Conservation (phyloP, 2,113 vertebrate species). For the Lophura nycthemera region DNA sequence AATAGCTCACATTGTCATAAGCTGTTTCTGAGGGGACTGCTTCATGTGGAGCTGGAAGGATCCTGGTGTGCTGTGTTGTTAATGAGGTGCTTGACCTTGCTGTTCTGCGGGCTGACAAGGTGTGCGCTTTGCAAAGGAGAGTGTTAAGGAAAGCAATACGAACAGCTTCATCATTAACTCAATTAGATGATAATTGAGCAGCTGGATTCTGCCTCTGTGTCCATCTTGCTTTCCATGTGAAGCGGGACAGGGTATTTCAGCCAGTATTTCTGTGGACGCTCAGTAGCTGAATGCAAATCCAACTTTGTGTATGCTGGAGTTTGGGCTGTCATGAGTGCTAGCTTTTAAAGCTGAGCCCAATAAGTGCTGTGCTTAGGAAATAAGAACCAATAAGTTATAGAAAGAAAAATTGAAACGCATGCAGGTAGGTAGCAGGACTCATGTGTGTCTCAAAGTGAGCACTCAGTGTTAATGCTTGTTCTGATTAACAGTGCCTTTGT, state of each 20-base stretch:
- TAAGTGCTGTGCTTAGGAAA: not conserved
- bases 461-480: accelerated
- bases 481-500: not conserved
- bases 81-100: not conserved
- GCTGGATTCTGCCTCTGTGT: not conserved
- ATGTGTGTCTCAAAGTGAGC: accelerated
- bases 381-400: not conserved
- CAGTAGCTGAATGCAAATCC: not conserved
- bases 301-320: accelerated
- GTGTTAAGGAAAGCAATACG: not conserved
- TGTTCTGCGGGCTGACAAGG: not conserved
- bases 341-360: not conserved
- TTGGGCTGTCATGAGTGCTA: not conserved
- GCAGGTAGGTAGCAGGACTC: not conserved
- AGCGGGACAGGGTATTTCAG: not conserved
- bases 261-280: not conserved
- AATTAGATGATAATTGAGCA: not conserved
- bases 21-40: not conserved
- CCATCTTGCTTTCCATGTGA: not conserved
- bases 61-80: not conserved
- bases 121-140: not conserved
- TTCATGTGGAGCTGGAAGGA: not conserved
- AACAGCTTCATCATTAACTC: not conserved
- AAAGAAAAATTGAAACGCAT: not conserved
- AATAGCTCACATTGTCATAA: not conserved